phyloP scores from a whole-genome alignment of 2,888 invertebrate genomes.

The Cryptophagus acutangulus region DNA sequence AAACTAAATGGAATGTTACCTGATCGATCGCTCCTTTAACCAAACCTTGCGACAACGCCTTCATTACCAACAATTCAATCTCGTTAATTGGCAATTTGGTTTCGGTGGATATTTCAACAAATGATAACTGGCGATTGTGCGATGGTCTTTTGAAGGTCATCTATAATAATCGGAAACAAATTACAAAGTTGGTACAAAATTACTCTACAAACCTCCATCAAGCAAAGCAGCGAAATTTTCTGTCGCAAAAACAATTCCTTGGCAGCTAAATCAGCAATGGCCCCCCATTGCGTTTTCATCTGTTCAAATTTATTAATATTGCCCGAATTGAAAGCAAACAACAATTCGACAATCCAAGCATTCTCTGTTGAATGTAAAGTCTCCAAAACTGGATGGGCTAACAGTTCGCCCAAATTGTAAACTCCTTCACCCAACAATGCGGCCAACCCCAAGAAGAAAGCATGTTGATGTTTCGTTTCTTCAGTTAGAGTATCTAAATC shows the following conservation, averaged over 20 bases:
- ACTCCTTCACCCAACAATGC: slow-evolving; percentile 92
- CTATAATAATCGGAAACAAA: slow-evolving; percentile 46
- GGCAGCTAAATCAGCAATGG: slow-evolving; percentile 76
- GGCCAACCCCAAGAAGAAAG: slow-evolving; percentile 88
- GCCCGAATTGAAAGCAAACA: slow-evolving; percentile 82
- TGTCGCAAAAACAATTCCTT: slow-evolving; percentile 78
- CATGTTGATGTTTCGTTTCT: slow-evolving; percentile 69
- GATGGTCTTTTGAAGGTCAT: slow-evolving; percentile 95
- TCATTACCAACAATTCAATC: slow-evolving; percentile 96
- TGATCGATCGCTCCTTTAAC: slow-evolving; percentile 95
- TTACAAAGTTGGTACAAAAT: slow-evolving; percentile 9
- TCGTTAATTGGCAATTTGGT: slow-evolving; percentile 79
- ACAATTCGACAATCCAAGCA: slow-evolving; percentile 81
- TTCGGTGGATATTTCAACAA: slow-evolving; percentile 83
- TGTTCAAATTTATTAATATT: slow-evolving; percentile 71
- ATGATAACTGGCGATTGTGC: slow-evolving; percentile 78
- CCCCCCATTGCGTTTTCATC: slow-evolving; percentile 69
- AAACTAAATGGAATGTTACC: too few relatives aligned
- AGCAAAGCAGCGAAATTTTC: slow-evolving; percentile 90
- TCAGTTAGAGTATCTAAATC: slow-evolving; percentile 62
- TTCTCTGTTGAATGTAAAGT: slow-evolving; percentile 75
- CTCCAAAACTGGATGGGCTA: slow-evolving; percentile 91
- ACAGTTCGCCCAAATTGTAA: slow-evolving; percentile 93
- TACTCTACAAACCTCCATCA: slow-evolving; percentile 77
- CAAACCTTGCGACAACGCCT: slow-evolving; percentile 89